These are phyloP conservation scores for Plemyria rubiginata DNA, from an alignment of 2,888 invertebrate genomes.

Conservation along the genomic window DNA sequence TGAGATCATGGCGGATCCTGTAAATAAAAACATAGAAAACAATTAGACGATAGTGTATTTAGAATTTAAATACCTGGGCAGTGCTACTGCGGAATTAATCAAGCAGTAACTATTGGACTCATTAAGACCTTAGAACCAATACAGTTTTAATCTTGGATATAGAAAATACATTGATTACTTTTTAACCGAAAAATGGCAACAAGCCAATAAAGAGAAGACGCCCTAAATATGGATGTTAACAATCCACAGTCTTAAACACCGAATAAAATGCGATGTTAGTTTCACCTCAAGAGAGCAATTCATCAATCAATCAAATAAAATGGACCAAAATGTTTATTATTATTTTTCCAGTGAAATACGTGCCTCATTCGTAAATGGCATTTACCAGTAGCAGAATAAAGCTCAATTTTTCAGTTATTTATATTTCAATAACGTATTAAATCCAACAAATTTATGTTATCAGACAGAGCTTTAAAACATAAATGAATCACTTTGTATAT, in stretches of 20 bases:
- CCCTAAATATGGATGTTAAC: no score
- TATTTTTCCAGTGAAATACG: background rate
- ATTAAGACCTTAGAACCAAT: no score
- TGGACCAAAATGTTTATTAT: background rate
- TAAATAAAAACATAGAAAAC: constrained; percentile 24
- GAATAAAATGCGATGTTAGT: background rate
- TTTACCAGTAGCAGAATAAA: background rate
- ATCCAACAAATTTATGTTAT: no score
- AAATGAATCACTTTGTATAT: background rate
- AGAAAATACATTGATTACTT: no score
- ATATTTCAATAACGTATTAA: background rate
- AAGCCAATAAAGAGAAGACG: no score
- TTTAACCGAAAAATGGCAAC: no score
- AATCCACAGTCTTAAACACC: background rate
- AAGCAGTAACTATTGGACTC: no score
- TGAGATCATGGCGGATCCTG: constrained; percentile 87
- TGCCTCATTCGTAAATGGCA: background rate
- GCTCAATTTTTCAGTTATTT: background rate
- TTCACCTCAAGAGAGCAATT: background rate
- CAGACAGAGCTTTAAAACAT: background rate
- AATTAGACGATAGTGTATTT: background rate
- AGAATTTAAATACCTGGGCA: no score
- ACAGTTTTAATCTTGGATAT: no score
- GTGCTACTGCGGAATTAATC: no score
- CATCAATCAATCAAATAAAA: background rate